These are phyloP conservation scores for Colletes collaris DNA, from an alignment of 2,888 invertebrate species.

Conservation along the genomic window DNA sequence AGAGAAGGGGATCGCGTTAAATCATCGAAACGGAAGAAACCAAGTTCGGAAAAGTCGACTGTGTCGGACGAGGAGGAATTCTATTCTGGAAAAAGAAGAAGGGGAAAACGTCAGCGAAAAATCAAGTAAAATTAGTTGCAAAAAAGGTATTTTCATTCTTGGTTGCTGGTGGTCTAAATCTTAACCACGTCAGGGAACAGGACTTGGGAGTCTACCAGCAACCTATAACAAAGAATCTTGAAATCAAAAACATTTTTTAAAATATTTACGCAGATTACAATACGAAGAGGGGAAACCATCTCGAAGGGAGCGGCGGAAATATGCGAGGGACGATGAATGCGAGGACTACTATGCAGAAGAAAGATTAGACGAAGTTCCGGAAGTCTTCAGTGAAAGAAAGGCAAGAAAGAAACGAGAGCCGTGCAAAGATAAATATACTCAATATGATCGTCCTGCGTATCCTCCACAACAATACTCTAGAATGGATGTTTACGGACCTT, in stretches of 20 bases:
- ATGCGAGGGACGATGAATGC: background rate
- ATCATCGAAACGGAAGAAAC: constrained; percentile 9
- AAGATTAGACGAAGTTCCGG: too few species aligned
- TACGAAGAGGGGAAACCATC: background rate
- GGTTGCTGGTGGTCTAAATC: too few species aligned
- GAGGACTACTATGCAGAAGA: background rate
- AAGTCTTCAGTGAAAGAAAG: background rate
- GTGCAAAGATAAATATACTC: background rate
- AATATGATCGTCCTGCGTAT: background rate
- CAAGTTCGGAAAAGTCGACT: constrained; percentile 22
- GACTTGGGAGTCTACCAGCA: too few species aligned
- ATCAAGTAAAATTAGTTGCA: constrained; percentile 2
- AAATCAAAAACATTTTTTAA: too few species aligned
- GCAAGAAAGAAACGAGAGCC: background rate
- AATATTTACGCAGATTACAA: background rate
- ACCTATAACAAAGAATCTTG: too few species aligned
- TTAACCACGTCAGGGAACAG: too few species aligned
- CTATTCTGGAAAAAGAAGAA: background rate
- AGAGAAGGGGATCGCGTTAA: background rate
- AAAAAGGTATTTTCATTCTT: too few species aligned
- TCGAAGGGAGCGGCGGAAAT: background rate
- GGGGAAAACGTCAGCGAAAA: background rate
- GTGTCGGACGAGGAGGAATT: constrained; percentile 18
- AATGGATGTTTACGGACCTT: too few species aligned
- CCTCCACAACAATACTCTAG: background rate